Evolutionary conservation across 2,888 invertebrate species (phyloP), one percentile per base, ranked within the genome.

Genomic region (Acrobasis consociella): DNA sequence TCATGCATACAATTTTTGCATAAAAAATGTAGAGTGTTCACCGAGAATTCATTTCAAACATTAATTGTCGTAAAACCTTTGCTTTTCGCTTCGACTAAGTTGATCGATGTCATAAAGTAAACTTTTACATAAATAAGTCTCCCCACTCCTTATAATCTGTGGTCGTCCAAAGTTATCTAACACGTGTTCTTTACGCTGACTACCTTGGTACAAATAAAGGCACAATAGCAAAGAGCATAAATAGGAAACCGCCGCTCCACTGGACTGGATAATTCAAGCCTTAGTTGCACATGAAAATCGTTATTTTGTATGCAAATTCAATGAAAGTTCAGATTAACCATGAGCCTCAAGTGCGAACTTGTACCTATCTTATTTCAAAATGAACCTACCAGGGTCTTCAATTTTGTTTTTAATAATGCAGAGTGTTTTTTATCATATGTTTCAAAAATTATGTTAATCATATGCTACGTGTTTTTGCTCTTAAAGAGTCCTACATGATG

Each of bases 201-300:
- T 84, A 82, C 83, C 82, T 86, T 84, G 82, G 78, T 87, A 86
- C 83, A 87, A 87, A 87, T 89, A 87, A 86, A 87, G 80, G 79
- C 77, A 87, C 87, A 89, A 86, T 87, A 81, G 84, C 81, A 74
- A 75, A 77, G 80, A 83, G 77, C 82, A 84, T 83, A 88, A 87
- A 87, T 89, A 90, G 88, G 86, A 89, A 89, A 87, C 86, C 84
- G 80, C 72, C 91, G 90, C 91, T 89, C 90, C 88, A 89, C 81
- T 90, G 91, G 75, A 78, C 89, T 87, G 89, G 82, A 89, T 90
- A 89, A 90, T 90, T 86, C 80, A 83, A 83, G 82, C 81, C 85
- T 82, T 82, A 85, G 85, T 83, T 88, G 85, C 84, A 89, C 84
- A 86, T 89, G 86, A 88, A 89, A 89, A 87, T 88, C 78, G 86